Base-by-base conservation (phyloP, 2,113 vertebrate species). In the Anarhynchus alexandrinus region DNA sequence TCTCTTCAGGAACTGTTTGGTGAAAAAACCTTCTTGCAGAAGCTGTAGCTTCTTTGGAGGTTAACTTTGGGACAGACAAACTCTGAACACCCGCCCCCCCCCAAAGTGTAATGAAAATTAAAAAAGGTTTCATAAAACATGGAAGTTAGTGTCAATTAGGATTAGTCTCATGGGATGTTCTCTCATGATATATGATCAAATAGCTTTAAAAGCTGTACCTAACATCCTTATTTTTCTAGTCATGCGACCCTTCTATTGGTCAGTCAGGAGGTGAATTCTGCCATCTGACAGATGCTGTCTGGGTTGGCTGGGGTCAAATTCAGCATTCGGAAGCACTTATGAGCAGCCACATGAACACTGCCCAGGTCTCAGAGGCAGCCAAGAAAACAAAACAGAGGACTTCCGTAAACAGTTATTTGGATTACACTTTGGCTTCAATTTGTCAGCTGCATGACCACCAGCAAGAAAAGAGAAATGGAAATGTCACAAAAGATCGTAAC, bases 361-460 rank as follows among this genome's bases (percentile, higher is more conserved):
- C 62, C 32, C 66, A 71, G 36, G 70, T 93, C 96, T 29, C 95
- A 67, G 82, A 69, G n/a, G 66, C 14, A 84, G 38, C 49, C 40
- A 51, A 32, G 70, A 23, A 66, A 26, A 65, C 62, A 82, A 65
- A 91, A 40, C 27, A 71, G 23, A 71, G 27, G 34, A 45, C 71
- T 90, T 66, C 25, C 62, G 62, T 42, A 82, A 91, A 17, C 47
- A 90, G 62, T 67, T 58, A 73, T 54, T 93, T 42, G 2, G 64
- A 89, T 96, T 93, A 72, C 52, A 32, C 76, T 92, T 83, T 86
- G 81, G 5, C 90, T 91, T 70, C 76, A 18, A 30, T 81, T 91
- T 96, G 92, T 83, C 88, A 92, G 85, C 80, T 69, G 64, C 77
- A 95, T 51, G 78, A 95, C 73, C 88, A 80, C 3, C 85, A 93